phyloP scores from a whole-genome alignment of 2,113 vertebrate genomes.

The Heliornis fulica region DNA sequence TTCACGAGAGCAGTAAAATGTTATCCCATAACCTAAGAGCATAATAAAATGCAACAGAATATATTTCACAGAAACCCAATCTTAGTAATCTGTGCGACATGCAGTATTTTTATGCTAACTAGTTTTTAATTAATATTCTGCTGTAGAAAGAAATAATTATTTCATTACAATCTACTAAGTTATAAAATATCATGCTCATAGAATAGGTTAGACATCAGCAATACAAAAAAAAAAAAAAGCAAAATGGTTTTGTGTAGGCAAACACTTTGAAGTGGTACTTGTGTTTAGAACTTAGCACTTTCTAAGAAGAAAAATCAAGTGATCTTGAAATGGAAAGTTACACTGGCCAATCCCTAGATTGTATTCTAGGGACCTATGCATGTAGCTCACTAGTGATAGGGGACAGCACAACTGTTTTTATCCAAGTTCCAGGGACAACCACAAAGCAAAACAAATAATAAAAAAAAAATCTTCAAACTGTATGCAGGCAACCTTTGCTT shows the following conservation, averaged over 20 bases:
- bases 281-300: background rate
- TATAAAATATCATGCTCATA: background rate
- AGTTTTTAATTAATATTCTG: background rate
- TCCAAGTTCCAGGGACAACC: background rate
- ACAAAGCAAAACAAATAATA: background rate
- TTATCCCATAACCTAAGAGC: background rate
- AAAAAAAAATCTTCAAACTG: background rate
- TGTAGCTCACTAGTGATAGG: background rate
- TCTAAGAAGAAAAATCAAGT: background rate
- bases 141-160: background rate
- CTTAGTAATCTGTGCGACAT: background rate
- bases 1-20: background rate
- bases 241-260: background rate
- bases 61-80: background rate
- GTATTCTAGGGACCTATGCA: too few relatives aligned
- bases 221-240: background rate
- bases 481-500: background rate
- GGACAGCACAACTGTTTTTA: accelerated
- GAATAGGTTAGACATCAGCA: background rate
- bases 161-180: background rate
- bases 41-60: background rate
- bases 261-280: background rate
- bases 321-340: background rate
- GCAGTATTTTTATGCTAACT: background rate
- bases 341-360: background rate